phyloP scores from a whole-genome alignment of 2,113 vertebrate species.

The Polypterus senegalus region DNA sequence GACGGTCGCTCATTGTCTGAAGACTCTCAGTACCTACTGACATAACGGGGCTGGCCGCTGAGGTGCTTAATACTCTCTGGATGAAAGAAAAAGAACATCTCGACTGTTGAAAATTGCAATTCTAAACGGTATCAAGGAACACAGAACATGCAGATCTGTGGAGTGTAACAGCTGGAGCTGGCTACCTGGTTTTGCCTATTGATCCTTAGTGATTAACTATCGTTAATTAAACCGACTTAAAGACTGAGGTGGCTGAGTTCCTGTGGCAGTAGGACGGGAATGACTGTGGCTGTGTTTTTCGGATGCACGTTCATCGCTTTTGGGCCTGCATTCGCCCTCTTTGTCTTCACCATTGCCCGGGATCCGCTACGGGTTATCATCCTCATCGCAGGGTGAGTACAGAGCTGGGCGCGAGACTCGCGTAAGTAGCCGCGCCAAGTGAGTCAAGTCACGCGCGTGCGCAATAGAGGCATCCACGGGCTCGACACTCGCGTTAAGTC shows the following conservation, averaged over 20 bases:
- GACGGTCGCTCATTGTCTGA: too few relatives aligned
- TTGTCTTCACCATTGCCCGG: slow-evolving; percentile 38
- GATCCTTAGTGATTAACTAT: not conserved
- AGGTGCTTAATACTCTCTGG: too few relatives aligned
- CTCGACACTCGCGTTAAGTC: too few relatives aligned
- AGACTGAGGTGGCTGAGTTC: not conserved
- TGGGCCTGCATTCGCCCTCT: slow-evolving; percentile 42
- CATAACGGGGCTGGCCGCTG: too few relatives aligned
- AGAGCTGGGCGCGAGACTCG: not conserved
- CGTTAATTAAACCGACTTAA: not conserved
- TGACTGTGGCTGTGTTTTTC: slow-evolving; percentile 42
- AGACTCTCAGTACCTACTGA: too few relatives aligned
- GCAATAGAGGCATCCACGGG: not conserved
- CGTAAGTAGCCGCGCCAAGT: too few relatives aligned
- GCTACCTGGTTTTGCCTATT: not conserved
- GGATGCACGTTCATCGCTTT: slow-evolving; percentile 42
- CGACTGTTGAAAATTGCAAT: too few relatives aligned
- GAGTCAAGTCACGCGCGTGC: too few relatives aligned
- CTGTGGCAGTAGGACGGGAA: slow-evolving; percentile 1
- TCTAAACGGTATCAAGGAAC: too few relatives aligned
- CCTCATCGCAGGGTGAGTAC: slow-evolving; percentile 41
- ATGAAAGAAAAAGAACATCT: too few relatives aligned
- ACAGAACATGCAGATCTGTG: too few relatives aligned
- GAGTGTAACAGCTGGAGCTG: not conserved
- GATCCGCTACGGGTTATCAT: slow-evolving; percentile 47